Conservation (phyloP, 2,797 vertebrate species). For the Pitangus sulphuratus region DNA sequence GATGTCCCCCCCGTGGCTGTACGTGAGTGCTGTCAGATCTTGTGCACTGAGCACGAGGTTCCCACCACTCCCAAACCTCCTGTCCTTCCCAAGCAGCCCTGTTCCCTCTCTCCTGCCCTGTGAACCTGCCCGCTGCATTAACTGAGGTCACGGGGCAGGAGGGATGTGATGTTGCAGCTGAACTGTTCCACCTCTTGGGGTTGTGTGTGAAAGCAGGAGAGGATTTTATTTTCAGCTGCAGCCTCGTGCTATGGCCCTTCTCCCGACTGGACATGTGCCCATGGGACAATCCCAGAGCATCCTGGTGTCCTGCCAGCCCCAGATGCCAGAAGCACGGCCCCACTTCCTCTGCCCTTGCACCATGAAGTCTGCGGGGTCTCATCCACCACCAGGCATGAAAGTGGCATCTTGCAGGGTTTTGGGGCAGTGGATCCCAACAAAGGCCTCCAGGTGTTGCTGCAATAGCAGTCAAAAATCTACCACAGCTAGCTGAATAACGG, state of each 20-base stretch:
- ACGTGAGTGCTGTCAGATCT: fast-evolving
- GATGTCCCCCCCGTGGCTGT: background rate
- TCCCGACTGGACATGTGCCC: conserved; percentile 6
- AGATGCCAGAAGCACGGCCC: conserved; percentile 56
- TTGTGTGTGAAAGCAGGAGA: background rate
- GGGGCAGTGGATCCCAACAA: background rate
- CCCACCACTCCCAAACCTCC: background rate
- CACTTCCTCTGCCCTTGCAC: background rate
- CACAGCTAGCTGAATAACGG: background rate
- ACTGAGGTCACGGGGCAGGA: background rate
- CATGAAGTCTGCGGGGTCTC: background rate
- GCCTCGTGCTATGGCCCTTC: background rate
- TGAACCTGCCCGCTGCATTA: background rate
- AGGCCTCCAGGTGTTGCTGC: conserved; percentile 35
- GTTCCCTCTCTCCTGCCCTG: background rate
- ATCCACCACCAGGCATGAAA: background rate
- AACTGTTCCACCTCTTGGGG: background rate
- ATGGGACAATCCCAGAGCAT: background rate
- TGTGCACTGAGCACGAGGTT: fast-evolving
- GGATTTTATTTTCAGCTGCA: conserved; percentile 31
- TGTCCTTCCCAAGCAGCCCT: fast-evolving
- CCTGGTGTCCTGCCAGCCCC: conserved; percentile 28
- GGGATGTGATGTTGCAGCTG: background rate
- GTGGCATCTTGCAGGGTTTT: background rate
- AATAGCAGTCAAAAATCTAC: background rate